Percentiles rank a stretch among this genome's conserved stretches.
Conservation (phyloP, 2,113 vertebrate species). For the Nothobranchius kuhntae region DNA sequence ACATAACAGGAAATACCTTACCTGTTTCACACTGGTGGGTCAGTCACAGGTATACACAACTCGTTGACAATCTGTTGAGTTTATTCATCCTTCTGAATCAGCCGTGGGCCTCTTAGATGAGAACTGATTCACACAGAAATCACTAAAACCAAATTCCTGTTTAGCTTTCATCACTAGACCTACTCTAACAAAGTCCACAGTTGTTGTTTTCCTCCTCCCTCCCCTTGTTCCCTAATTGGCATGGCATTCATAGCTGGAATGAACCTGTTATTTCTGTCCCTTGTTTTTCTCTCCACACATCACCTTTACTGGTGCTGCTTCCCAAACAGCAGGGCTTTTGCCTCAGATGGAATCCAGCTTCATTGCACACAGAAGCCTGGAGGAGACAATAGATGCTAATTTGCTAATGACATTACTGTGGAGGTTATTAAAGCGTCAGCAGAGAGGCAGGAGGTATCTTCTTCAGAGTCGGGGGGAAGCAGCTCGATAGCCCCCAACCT, state of each 20-base stretch:
- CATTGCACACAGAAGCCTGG: slow-evolving; percentile 42
- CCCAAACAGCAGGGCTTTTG: slow-evolving; percentile 40
- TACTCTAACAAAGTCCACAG: slow-evolving; percentile 16
- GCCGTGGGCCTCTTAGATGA: too few relatives aligned
- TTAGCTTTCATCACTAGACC: slow-evolving; percentile 47
- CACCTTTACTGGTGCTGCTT: slow-evolving; percentile 52
- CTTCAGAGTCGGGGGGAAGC: slow-evolving; percentile 21
- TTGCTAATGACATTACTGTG: slow-evolving; percentile 69
- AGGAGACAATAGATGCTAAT: slow-evolving; percentile 67
- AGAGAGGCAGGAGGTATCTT: slow-evolving; percentile 47
- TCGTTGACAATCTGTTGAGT: neutral
- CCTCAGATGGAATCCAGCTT: slow-evolving; percentile 48
- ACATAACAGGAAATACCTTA: too few relatives aligned
- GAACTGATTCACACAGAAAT: neutral
- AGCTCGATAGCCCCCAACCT: slow-evolving; percentile 62
- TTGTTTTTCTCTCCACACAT: slow-evolving; percentile 44
- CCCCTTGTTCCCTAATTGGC: slow-evolving; percentile 54
- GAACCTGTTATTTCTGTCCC: slow-evolving; percentile 43
- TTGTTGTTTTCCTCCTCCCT: slow-evolving; percentile 2
- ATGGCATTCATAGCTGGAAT: slow-evolving; percentile 50
- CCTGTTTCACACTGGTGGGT: neutral
- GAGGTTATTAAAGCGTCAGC: slow-evolving; percentile 67
- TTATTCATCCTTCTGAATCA: neutral
- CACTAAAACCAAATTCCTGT: slow-evolving; percentile 39
- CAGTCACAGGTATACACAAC: neutral